Evolutionary conservation across 2,888 invertebrate genomes (phyloP), one percentile per base, ranked within the genome.

Genomic region (Hypolimnas misippus): DNA sequence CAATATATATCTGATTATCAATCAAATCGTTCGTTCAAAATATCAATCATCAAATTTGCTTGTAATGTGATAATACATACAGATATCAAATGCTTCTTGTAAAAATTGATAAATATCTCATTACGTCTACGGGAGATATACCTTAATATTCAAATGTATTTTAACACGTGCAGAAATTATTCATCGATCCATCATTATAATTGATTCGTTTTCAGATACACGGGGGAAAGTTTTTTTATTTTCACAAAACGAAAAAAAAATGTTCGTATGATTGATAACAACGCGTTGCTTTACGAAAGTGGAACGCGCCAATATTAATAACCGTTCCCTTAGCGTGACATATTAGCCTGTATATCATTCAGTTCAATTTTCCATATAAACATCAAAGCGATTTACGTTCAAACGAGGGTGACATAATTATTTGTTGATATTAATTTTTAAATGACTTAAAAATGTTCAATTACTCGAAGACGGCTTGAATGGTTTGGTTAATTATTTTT

Each of bases 181-280:
- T 35, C 19, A 31, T 19, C 57, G 29, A 57, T 57, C 38, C 21
- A 57, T 50, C 57, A 59, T 46, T 46, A 46, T n/a, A 46, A 46
- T 46, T 21, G 44, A 46, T 46, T 46, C 44, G 19, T 46, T 21
- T 19, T 4, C 21, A 46, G 19, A 46, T 46, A 46, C 21, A 4
- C n/a, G 19, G 4, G 10, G 16, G 17, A 46, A 46, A 62, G 57
- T 55, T 60, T 61, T 40, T n/a, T 14, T n/a, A n/a, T 58, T 59
- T 65, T 50, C 56, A 38, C 33, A 62, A 53, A 54, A 50, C 53
- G 50, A 50, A 42, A 54, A 57, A 61, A 44, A 53, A 46, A 65
- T 57, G 40, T 50, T 49, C 44, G 35, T 57, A 31, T 65, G 64
- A 65, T 65, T 65, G 64, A 65, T 65, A 64, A 35, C 64, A 53